Evolutionary conservation across 2,113 vertebrate species (phyloP).

Genomic region (Phalacrocorax carbo): DNA sequence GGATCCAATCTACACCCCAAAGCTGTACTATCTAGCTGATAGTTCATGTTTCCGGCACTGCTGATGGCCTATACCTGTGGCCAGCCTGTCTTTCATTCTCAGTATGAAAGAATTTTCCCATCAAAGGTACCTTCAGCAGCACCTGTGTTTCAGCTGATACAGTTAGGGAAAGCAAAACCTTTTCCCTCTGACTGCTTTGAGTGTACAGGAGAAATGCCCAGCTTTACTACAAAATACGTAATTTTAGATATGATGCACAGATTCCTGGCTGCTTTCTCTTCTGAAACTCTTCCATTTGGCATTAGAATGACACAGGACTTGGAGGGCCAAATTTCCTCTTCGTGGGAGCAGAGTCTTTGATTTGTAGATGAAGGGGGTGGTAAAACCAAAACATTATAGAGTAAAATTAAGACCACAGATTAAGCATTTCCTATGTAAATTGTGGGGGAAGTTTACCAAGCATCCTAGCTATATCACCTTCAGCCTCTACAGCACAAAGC

Average conservation of each 20-base stretch:
- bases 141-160: background rate
- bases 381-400: background rate
- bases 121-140: background rate
- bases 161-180: conserved; percentile 13
- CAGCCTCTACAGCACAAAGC: background rate
- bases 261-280: background rate
- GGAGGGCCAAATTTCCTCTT: background rate
- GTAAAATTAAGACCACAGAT: background rate
- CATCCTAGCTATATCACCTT: background rate
- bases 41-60: background rate
- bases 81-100: background rate
- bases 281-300: background rate
- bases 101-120: background rate
- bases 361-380: background rate
- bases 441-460: background rate
- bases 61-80: background rate
- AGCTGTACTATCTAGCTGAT: background rate
- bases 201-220: conserved; percentile 3
- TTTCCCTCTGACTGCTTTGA: background rate
- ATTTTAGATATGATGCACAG: background rate
- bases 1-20: background rate
- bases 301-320: background rate
- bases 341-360: background rate
- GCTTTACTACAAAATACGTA: background rate
- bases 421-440: background rate